Evolutionary conservation across 2,888 invertebrate species (phyloP), one percentile per base, ranked within the genome.

Genomic region (Suillia variegata): DNA sequence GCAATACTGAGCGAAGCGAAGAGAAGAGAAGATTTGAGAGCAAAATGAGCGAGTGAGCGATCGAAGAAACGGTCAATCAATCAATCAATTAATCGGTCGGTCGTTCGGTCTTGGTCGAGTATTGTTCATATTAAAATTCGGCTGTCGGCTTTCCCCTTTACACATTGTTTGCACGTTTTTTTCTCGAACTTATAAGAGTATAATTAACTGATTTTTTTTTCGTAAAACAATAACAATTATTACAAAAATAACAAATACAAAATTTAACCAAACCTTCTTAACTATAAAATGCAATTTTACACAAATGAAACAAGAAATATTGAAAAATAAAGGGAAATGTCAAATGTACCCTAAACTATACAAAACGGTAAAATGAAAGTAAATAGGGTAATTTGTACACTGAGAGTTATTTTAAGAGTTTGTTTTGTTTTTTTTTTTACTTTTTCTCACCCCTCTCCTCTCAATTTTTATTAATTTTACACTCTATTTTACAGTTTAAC

Each of bases 101-200:
- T 8, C 31, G 31, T 31, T 8, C 31, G 31, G 6, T 31, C 31
- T 6, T 31, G 12, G 6, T 31, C 31, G 31, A 8, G 12, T 31
- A 8, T n/a, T n/a, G 26, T 26, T 26, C 26, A 26, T 10, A 38
- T 38, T 10, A 13, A 38, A 52, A 76, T 77, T 79, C 81, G 80
- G 80, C 81, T 81, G 81, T 81, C 81, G 80, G 81, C 80, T 81
- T 81, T 81, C 81, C 81, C 81, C 82, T 81, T 84, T 82, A 83
- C 84, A 84, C 81, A 86, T 82, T 82, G 82, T 82, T 82, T 82
- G 82, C 82, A 82, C 82, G 82, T 81, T 80, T 79, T 79, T 80
- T 74, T 73, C 66, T 71, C 70, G 70, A 67, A 59, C 55, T 58
- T 66, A 63, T 26, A 54, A 38, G 59, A 59, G 62, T 65, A 63